Conservation (phyloP, 2,113 vertebrate species). For the Rhizomys pruinosus region DNA sequence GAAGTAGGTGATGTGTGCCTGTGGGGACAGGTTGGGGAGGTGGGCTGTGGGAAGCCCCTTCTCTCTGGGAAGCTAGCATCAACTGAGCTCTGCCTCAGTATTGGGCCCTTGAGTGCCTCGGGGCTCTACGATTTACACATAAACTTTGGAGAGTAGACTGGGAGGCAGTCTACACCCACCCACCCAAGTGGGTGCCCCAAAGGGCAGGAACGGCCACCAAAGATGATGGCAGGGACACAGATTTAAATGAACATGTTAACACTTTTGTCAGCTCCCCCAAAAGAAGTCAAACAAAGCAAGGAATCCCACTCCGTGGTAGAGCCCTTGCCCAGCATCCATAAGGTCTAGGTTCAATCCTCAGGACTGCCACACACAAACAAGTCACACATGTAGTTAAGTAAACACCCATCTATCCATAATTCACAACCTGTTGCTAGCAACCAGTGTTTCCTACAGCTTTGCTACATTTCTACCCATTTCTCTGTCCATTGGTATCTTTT, state of each 20-base stretch:
- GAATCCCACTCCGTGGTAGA: no score
- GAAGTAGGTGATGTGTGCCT: not conserved
- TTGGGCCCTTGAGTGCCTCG: not conserved
- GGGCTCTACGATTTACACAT: not conserved
- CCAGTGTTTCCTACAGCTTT: no score
- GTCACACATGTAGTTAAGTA: no score
- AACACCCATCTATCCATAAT: no score
- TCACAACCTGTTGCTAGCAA: no score
- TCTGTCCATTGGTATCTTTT: not conserved
- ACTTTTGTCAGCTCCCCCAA: accelerated
- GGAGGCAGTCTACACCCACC: not conserved
- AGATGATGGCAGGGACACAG: not conserved
- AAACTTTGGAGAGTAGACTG: not conserved
- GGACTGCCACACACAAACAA: no score
- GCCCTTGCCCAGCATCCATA: no score
- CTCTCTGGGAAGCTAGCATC: not conserved
- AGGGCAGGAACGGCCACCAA: not conserved
- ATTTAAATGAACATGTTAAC: not conserved
- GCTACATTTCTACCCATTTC: no score
- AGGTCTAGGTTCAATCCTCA: no score
- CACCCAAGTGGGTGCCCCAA: no score
- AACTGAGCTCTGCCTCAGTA: not conserved
- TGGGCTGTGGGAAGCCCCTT: not conserved
- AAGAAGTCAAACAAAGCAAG: no score
- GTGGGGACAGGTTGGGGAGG: not conserved